phyloP scores from a whole-genome alignment of 53 echinoderm and acorn worm genomes.

The Henricia sp. region DNA sequence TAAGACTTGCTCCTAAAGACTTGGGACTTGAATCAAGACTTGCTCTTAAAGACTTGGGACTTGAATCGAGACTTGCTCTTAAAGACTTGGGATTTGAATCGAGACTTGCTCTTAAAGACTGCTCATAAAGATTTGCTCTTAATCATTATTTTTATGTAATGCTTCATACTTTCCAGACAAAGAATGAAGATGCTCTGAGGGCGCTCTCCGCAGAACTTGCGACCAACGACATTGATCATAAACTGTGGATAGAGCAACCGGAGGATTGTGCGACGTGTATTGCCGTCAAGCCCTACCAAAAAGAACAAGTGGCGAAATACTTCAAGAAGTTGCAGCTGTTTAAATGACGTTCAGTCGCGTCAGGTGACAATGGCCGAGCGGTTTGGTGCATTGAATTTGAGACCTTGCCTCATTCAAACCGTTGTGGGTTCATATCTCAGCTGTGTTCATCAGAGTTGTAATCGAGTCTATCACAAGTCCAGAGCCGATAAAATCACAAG shows the following conservation, averaged over 20 bases:
- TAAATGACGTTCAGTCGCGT: too few relatives aligned
- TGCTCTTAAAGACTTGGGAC: neutral
- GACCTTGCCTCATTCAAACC: too few relatives aligned
- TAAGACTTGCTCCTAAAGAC: neutral
- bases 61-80: neutral
- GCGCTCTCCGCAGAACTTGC: slow-evolving; percentile 74
- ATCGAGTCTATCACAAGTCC: too few relatives aligned
- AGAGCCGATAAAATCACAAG: too few relatives aligned
- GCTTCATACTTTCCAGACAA: slow-evolving; percentile 68
- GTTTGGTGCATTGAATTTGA: too few relatives aligned
- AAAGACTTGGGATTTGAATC: neutral
- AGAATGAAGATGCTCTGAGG: slow-evolving; percentile 82
- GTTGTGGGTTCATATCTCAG: too few relatives aligned
- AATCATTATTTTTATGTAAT: neutral
- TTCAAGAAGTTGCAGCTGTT: slow-evolving; percentile 97
- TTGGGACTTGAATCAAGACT: neutral
- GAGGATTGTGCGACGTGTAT: slow-evolving; percentile 94
- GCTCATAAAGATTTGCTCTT: neutral
- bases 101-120: neutral
- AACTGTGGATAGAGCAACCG: slow-evolving; percentile 98
- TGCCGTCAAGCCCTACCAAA: slow-evolving; percentile 94
- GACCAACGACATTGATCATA: slow-evolving; percentile 78
- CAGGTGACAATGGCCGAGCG: too few relatives aligned
- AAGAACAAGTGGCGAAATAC: slow-evolving; percentile 86
- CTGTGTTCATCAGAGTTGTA: too few relatives aligned